Conservation (phyloP, 2,888 invertebrate species). For the Achlya flavicornis region DNA sequence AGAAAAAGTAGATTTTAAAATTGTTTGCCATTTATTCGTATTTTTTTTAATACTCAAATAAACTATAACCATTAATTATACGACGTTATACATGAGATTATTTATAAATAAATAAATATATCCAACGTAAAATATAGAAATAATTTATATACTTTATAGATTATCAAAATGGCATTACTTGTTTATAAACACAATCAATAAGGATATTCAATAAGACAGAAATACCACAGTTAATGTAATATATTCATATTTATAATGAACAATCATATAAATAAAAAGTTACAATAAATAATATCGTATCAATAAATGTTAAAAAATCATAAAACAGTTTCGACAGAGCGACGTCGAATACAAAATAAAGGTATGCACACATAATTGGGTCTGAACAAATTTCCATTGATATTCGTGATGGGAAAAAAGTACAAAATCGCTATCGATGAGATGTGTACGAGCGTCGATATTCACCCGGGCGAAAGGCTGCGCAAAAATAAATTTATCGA, state of each 20-base stretch:
- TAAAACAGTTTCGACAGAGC: constrained; percentile 54
- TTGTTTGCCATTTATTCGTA: background rate
- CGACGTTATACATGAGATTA: background rate
- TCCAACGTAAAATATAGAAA: background rate
- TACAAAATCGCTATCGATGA: constrained; percentile 76
- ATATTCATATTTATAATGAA: constrained; percentile 17
- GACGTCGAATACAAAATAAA: constrained; percentile 66
- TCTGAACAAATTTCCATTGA: constrained; percentile 81
- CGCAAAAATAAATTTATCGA: background rate
- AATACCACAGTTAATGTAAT: background rate
- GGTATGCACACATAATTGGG: constrained; percentile 76
- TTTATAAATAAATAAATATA: background rate
- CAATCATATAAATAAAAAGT: constrained; percentile 17
- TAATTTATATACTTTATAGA: background rate
- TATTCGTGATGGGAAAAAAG: constrained; percentile 82
- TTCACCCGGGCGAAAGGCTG: background rate
- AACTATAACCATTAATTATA: background rate
- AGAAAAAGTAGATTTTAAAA: background rate
- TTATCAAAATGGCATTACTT: background rate
- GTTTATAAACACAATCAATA: constrained; percentile 1
- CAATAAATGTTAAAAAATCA: constrained; percentile 40
- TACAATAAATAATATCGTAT: constrained; percentile 42
- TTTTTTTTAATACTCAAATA: background rate
- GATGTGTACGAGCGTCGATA: constrained; percentile 58
- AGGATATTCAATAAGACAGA: constrained; percentile 1